Base-by-base conservation (phyloP, 2,113 vertebrate species). In the Varanus komodoensis region DNA sequence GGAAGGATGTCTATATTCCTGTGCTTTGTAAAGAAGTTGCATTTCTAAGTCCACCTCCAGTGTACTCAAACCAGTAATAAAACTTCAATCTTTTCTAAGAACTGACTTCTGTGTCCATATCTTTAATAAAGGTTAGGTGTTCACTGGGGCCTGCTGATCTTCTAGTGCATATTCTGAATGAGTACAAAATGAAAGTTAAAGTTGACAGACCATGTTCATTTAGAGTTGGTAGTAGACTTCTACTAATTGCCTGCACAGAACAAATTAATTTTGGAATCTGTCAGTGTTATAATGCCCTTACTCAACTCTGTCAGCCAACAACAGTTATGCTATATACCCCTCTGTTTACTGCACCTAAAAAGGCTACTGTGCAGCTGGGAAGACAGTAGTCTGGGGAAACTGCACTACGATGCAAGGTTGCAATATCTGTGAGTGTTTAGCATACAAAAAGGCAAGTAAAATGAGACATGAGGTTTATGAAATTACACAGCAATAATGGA, bases 41-140 rank as follows among this genome's bases (percentile, higher is more conserved):
- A 86, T 93, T 96, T 94, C 94, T 91, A 32, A 94, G 83, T 92
- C 95, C 92, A 91, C 88, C 94, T 93, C 92, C 29, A 91, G 89
- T 97, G 95, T 92, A 91, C 87, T 94, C 88, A 84, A 93, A 93
- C 89, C 38, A 89, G 95, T 89, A 97, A 97, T 97, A 97, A 98
- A 97, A 96, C 34, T 90, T 95, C 95, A 86, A n/a, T 11, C 95
- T 96, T 97, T 97, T 97, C 92, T 96, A 97, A 83, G 82, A 29
- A 0, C 19, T 57, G 67, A 79, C 82, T 90, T 93, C 52, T 84
- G 90, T 2, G 77, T n/a, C 50, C 90, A 48, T 54, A 57, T 90
- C 5, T 48, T 89, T 29, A 52, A 84, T 23, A 52, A 68, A 19
- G 32, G 11, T 2, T 71, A 64, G 57, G n/a, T 82, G n/a, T 64